phyloP scores from a whole-genome alignment of 2,888 invertebrate species.

The Calameuta pallipes region DNA sequence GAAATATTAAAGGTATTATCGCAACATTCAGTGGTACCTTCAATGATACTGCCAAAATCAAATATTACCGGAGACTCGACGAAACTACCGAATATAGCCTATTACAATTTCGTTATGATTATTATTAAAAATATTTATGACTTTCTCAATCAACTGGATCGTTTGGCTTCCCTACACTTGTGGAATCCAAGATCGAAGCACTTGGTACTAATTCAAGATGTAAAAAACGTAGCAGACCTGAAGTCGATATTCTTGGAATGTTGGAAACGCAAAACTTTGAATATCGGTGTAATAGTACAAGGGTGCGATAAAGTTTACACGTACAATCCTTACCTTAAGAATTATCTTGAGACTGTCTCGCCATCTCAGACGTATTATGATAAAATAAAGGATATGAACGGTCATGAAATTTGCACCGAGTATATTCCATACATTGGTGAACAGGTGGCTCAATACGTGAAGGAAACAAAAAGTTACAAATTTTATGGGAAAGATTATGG shows the following conservation, averaged over 20 bases:
- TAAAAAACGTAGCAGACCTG: background rate
- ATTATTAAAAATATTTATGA: background rate
- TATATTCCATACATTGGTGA: constrained; percentile 8
- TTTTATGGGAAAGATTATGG: constrained; percentile 8
- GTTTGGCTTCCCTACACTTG: background rate
- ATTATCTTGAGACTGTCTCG: background rate
- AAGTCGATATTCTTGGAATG: constrained; percentile 10
- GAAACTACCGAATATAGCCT: background rate
- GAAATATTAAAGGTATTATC: background rate
- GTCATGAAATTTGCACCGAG: background rate
- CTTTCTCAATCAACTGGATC: background rate
- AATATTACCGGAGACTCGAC: background rate
- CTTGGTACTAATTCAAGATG: constrained; percentile 8
- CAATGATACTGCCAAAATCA: background rate
- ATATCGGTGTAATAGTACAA: constrained; percentile 6
- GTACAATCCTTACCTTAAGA: constrained; percentile 15
- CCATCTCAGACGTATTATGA: constrained; percentile 11
- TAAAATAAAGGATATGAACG: constrained; percentile 16
- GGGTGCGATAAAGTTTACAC: constrained; percentile 11
- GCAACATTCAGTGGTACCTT: background rate
- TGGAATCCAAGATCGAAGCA: constrained; percentile 19
- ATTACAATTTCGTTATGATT: constrained; percentile 8
- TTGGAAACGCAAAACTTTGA: constrained; percentile 9
- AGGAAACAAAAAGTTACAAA: constrained; percentile 9
- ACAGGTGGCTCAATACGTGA: background rate